A percentile compares a stretch with the other conserved stretches of the same genome.
Evolutionary conservation across 2,888 invertebrate species (phyloP).

Genomic region (Drosophila seclusa): DNA sequence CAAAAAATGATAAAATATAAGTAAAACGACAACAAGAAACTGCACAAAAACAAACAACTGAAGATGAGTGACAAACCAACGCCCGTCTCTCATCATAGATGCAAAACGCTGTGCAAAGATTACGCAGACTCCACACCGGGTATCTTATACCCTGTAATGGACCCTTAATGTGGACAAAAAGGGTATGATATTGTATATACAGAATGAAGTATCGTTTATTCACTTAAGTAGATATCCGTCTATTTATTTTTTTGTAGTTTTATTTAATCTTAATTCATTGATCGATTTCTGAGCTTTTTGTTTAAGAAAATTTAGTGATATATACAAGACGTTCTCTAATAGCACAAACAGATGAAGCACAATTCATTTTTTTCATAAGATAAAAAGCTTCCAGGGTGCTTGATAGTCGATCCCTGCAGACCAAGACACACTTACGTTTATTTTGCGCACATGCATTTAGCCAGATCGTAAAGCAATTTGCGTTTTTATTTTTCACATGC

Average conservation of each 20-base stretch:
- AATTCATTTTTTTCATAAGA: neutral
- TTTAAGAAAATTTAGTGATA: neutral
- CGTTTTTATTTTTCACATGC: conserved; percentile 20
- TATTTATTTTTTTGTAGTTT: neutral
- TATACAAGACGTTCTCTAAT: neutral
- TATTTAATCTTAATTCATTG: neutral
- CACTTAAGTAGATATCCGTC: neutral
- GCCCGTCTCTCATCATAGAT: conserved; percentile 56
- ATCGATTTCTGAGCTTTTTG: neutral
- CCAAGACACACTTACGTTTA: neutral
- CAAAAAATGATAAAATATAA: conserved; percentile 6
- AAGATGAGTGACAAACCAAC: conserved; percentile 66
- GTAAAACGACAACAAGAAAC: conserved; percentile 17
- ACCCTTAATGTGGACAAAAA: neutral
- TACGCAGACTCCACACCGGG: conserved; percentile 20
- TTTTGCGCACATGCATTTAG: conserved; percentile 27
- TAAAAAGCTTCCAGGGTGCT: neutral
- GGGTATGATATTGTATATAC: neutral
- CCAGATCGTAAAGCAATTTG: conserved; percentile 50
- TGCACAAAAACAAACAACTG: conserved; percentile 16
- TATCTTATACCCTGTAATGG: neutral
- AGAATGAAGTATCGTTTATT: neutral
- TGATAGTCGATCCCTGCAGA: neutral
- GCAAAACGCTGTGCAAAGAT: conserved; percentile 31
- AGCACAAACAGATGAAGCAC: neutral